These are phyloP conservation scores for Rotaria magnacalcarata DNA, from an alignment of 2,888 invertebrate genomes.

Conservation along the genomic window DNA sequence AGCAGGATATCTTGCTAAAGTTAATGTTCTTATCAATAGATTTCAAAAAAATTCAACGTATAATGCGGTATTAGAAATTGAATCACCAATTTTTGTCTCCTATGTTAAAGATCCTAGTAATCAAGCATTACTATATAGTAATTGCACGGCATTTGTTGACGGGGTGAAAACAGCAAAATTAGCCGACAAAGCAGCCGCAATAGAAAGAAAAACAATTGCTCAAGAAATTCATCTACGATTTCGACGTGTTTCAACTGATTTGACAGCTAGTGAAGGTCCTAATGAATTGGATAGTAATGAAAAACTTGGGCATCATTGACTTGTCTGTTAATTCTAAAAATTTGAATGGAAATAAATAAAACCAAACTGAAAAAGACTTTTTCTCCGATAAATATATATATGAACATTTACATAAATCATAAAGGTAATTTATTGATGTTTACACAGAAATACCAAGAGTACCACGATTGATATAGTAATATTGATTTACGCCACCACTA, in stretches of 20 bases:
- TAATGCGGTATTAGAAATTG: not conserved
- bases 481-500: slow-evolving; percentile 15
- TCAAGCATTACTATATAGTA: not conserved
- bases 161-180: not conserved
- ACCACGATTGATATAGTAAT: slow-evolving; percentile 37
- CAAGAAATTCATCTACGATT: not conserved
- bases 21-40: not conserved
- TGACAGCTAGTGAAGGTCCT: not conserved
- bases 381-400: not conserved
- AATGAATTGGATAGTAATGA: not conserved
- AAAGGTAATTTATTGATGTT: not conserved
- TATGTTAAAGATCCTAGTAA: not conserved
- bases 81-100: not conserved
- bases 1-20: not conserved
- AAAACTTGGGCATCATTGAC: not conserved
- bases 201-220: not conserved
- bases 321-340: too few species aligned
- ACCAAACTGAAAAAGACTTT: not conserved
- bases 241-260: too few species aligned
- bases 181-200: not conserved
- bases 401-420: not conserved
- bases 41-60: not conserved
- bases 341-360: too few species aligned
- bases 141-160: not conserved
- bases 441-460: not conserved